Evolutionary conservation across 2,113 vertebrate genomes (phyloP).

Genomic region (Bagarius yarrelli): DNA sequence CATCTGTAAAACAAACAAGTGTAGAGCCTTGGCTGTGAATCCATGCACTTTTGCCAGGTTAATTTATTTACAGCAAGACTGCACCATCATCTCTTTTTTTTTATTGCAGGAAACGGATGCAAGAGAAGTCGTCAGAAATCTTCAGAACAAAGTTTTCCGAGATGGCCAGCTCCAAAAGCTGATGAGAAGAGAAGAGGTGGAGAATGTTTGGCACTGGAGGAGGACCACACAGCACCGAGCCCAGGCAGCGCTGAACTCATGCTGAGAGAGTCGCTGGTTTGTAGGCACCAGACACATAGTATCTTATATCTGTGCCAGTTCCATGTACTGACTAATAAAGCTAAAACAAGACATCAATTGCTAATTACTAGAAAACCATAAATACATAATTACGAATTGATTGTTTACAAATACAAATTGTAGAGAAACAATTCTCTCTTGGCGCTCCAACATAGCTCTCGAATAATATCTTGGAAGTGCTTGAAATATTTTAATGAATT

Average conservation of each 20-base stretch:
- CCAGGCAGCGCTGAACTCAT: constrained; percentile 25
- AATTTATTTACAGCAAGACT: constrained; percentile 17
- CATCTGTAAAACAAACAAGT: constrained; percentile 36
- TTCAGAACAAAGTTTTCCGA: constrained; percentile 37
- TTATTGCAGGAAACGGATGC: background rate
- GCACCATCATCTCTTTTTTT: constrained; percentile 4
- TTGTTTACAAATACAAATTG: background rate
- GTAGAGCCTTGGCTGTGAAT: constrained; percentile 33
- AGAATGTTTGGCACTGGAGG: constrained; percentile 13
- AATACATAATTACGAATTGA: background rate
- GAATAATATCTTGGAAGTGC: background rate
- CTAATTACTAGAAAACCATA: background rate
- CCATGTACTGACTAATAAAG: background rate
- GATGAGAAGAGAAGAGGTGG: constrained; percentile 16
- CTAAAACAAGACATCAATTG: background rate
- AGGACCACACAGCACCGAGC: constrained; percentile 49
- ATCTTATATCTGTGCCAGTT: constrained; percentile 14
- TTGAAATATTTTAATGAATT: constrained; percentile 2
- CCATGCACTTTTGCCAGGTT: constrained; percentile 32
- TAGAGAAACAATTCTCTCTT: background rate
- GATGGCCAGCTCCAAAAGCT: constrained; percentile 17
- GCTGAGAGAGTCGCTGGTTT: constrained; percentile 38
- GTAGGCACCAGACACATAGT: constrained; percentile 23
- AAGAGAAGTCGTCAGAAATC: constrained; percentile 28
- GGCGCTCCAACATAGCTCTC: background rate